phyloP scores from a whole-genome alignment of 2,797 vertebrate species.

The Rhynchotus rufescens region DNA sequence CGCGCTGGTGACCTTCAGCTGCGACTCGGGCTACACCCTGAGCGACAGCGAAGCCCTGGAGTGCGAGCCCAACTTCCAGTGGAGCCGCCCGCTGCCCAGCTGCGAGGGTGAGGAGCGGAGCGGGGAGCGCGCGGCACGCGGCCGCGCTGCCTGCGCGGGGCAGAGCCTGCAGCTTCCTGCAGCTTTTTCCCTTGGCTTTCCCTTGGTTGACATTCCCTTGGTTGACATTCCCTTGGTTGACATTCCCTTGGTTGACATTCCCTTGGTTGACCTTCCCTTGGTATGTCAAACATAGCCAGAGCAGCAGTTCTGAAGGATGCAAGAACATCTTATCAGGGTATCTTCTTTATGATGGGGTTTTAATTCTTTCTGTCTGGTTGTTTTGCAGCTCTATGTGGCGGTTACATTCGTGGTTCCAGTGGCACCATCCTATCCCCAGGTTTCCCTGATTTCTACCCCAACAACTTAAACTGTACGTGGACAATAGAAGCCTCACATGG shows the following conservation, averaged over 20 bases:
- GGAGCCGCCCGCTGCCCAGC: conserved; percentile 96
- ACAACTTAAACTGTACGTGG: conserved; percentile 99
- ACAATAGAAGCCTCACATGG: conserved; percentile 96
- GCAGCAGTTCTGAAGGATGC: accelerated
- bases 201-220: too few species aligned
- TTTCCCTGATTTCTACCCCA: conserved; percentile 98
- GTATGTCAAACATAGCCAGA: neutral
- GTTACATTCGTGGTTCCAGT: conserved; percentile 93
- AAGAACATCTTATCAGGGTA: accelerated
- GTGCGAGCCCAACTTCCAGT: conserved; percentile 99
- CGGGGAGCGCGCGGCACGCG: neutral
- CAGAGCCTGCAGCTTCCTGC: too few species aligned
- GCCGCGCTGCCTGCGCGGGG: accelerated
- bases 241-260: too few species aligned
- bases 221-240: too few species aligned
- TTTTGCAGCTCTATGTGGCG: conserved; percentile 91
- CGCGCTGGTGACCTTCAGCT: conserved; percentile 94
- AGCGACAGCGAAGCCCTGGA: conserved; percentile 91
- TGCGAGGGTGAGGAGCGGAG: conserved; percentile 88
- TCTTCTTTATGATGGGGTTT: neutral
- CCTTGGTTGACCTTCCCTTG: too few species aligned
- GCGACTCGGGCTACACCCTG: conserved; percentile 94
- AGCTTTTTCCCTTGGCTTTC: too few species aligned
- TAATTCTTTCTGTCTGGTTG: accelerated
- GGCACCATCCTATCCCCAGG: conserved; percentile 97